A percentile compares a stretch with the other conserved stretches of the same genome.
Evolutionary conservation across 2,113 vertebrate genomes (phyloP).

Genomic region (Cyphomyrus discorhynchus): DNA sequence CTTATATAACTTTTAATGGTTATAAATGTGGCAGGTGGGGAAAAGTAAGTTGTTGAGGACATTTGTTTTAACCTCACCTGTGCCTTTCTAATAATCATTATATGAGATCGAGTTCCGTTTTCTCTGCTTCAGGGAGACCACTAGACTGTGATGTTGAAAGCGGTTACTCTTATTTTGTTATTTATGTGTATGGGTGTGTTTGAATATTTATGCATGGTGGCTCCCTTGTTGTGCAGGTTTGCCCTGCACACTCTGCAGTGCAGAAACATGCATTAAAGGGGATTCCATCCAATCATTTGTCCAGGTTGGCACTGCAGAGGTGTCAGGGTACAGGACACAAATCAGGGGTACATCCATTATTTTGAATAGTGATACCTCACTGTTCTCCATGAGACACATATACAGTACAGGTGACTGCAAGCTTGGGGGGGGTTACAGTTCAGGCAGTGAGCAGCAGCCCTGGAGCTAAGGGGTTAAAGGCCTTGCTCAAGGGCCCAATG

Average conservation of each 20-base stretch:
- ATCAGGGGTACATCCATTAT: neutral
- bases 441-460: neutral
- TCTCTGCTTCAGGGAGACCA: neutral
- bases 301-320: neutral
- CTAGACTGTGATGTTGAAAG: neutral
- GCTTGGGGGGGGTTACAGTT: neutral
- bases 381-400: neutral
- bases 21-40: neutral
- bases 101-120: neutral
- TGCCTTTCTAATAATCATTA: neutral
- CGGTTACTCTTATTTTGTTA: neutral
- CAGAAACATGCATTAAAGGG: neutral
- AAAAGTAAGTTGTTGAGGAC: neutral
- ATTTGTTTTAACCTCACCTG: neutral
- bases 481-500: neutral
- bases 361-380: neutral
- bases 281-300: neutral
- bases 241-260: neutral
- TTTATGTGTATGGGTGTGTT: neutral
- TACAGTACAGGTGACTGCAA: neutral
- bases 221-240: neutral
- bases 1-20: neutral
- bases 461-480: too few species aligned
- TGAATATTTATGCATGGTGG: too few species aligned
- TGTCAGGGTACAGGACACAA: neutral